A percentile compares a stretch with the other conserved stretches of the same genome.
phyloP scores from a whole-genome alignment of 2,113 vertebrate species.

The Cavia aperea region DNA sequence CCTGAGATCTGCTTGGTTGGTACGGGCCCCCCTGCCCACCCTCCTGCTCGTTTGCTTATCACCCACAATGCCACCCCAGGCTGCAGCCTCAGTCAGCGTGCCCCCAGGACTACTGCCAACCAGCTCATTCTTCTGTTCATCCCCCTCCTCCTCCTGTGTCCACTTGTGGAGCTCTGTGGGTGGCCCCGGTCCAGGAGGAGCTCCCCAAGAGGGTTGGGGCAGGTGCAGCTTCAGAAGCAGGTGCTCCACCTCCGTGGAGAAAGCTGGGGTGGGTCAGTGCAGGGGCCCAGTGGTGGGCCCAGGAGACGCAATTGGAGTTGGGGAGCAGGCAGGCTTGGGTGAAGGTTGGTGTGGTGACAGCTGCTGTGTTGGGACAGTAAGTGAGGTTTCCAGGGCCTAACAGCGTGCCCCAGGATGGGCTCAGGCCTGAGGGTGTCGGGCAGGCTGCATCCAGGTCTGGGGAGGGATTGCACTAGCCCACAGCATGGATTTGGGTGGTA shows the following conservation, averaged over 20 bases:
- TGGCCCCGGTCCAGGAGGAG: neutral
- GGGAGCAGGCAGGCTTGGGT: neutral
- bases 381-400: neutral
- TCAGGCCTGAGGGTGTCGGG: neutral
- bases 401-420: rapidly evolving
- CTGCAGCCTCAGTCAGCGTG: neutral
- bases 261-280: neutral
- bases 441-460: neutral
- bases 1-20: neutral
- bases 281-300: neutral
- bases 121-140: neutral
- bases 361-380: neutral
- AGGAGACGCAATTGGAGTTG: neutral
- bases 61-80: neutral
- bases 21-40: neutral
- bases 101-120: neutral
- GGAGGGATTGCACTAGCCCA: rapidly evolving
- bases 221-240: too few relatives aligned
- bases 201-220: neutral
- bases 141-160: too few relatives aligned
- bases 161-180: neutral
- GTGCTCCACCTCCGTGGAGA: neutral
- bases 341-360: neutral
- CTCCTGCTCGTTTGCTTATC: neutral
- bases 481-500: neutral